These are phyloP conservation scores for Alcis repandata DNA, from an alignment of 2,888 invertebrate genomes.

Conservation along the genomic window DNA sequence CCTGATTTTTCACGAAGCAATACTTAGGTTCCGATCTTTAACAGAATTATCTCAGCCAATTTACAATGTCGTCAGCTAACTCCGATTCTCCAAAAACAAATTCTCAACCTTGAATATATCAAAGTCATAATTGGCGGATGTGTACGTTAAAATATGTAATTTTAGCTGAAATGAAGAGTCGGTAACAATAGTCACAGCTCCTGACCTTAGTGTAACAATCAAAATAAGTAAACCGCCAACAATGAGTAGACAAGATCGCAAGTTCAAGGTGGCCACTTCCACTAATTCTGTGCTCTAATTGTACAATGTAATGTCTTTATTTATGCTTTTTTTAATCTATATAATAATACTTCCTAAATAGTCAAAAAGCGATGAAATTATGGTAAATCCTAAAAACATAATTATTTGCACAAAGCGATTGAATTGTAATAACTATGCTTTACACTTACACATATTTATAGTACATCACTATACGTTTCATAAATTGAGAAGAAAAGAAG, in stretches of 20 bases:
- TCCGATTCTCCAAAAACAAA: background rate
- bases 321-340: no score
- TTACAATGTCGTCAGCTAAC: background rate
- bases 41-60: background rate
- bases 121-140: slow-evolving; percentile 25
- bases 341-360: no score
- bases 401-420: background rate
- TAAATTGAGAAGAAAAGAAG: no score
- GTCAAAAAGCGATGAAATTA: no score
- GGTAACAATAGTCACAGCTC: slow-evolving; percentile 29
- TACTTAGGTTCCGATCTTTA: no score
- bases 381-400: background rate
- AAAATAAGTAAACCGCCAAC: slow-evolving; percentile 24
- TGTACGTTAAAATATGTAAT: slow-evolving; percentile 25
- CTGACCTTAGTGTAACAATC: slow-evolving; percentile 32
- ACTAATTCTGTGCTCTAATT: slow-evolving; percentile 12
- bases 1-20: background rate
- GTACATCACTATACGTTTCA: no score
- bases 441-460: no score
- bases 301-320: no score
- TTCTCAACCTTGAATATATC: slow-evolving; percentile 33
- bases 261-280: slow-evolving; percentile 30
- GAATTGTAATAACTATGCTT: background rate
- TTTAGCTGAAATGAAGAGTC: slow-evolving; percentile 25
- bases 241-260: slow-evolving; percentile 25